A percentile compares a stretch with the other conserved stretches of the same genome.
phyloP scores from a whole-genome alignment of 2,797 vertebrate genomes.

The Sebastes kiyomatsui region DNA sequence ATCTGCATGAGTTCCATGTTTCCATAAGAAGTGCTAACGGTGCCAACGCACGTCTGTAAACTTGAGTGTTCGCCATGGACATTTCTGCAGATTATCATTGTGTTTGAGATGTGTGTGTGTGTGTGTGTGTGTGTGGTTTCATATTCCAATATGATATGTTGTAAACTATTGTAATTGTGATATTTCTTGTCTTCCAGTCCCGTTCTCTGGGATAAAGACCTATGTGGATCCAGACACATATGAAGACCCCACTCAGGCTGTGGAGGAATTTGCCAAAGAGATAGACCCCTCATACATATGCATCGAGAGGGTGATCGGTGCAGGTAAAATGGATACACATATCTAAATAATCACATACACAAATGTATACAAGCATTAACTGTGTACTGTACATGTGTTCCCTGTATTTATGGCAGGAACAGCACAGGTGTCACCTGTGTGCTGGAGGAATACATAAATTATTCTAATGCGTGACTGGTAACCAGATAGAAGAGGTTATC shows the following conservation, averaged over 20 bases:
- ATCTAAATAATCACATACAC: neutral
- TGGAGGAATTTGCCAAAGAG: conserved; percentile 97
- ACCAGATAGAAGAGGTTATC: neutral
- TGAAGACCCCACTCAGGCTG: conserved; percentile 94
- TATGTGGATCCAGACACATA: conserved; percentile 98
- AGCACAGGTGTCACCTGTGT: neutral
- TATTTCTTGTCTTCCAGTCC: conserved; percentile 78
- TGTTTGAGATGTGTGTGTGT: neutral
- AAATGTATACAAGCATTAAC: neutral
- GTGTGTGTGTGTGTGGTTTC: neutral
- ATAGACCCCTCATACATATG: conserved; percentile 97
- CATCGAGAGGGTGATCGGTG: conserved; percentile 96
- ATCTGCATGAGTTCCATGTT: neutral
- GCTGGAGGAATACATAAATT: neutral
- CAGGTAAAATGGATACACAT: conserved; percentile 82
- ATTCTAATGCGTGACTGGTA: neutral
- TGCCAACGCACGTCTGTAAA: neutral
- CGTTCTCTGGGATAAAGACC: conserved; percentile 93
- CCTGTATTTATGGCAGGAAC: neutral
- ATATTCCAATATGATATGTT: neutral
- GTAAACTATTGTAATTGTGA: neutral
- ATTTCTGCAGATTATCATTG: neutral
- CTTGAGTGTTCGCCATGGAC: neutral
- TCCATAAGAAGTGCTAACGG: neutral
- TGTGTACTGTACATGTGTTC: neutral